Evolutionary conservation across 1,140 invertebrate genomes (phyloP), one percentile per base, ranked within the genome.

Genomic region (Drosophila takahashii): DNA sequence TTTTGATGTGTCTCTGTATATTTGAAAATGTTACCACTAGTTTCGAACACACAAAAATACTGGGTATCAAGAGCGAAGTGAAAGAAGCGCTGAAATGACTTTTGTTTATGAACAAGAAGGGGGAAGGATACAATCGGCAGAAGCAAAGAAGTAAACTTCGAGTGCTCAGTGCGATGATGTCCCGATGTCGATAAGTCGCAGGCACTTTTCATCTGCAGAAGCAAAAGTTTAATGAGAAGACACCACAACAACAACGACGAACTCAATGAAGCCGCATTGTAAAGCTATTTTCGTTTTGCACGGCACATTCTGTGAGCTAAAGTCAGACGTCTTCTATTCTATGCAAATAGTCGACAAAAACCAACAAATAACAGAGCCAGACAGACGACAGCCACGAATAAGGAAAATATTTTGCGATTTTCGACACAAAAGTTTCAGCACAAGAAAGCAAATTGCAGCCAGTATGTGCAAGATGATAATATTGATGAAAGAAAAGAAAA

Each of bases 51-150:
- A 37, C 4, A 11, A 9, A 11, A 11, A 18, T 11, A 32, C 29
- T 22, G 36, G 16, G 53, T 41, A 41, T 42, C 36, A 32, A 41
- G 11, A 36, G 41, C 34, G 32, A 70, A 51, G 41, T 22, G 22
- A 22, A 48, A 39, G 29, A 8, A 50, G 57, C 39, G 66, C 62
- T 64, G 51, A 65, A 86, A 83, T 76, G 66, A 87, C 83, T 87
- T 76, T 87, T 78, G 59, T 65, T 85, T 61, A 39, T 41, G 18
- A 71, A 47, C 15, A 36, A 15, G n/a, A 9, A 34, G 27, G 56
- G n/a, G 9, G 36, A 42, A 27, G 58, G 37, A 51, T 48, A 41
- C 60, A 53, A 58, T 50, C 61, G 47, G 41, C 57, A 36, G 32
- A 10, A 32, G 47, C 32, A 6, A n/a, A 18, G 41, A 41, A 39